phyloP scores from a whole-genome alignment of 2,113 vertebrate genomes.

The Sinocyclocheilus grahami region DNA sequence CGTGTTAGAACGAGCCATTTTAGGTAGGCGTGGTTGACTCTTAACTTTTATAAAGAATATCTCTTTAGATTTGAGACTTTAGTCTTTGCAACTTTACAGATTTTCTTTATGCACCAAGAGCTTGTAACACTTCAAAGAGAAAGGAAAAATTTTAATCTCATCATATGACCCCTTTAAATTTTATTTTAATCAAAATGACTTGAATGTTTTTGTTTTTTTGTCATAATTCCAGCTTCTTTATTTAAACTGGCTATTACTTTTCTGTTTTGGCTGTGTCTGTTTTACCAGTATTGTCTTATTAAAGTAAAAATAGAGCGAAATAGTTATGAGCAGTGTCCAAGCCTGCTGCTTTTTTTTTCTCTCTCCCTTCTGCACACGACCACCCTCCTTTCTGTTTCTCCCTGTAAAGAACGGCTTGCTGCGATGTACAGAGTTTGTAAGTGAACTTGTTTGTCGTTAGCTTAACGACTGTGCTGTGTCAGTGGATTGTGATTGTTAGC shows the following conservation, averaged over 20 bases:
- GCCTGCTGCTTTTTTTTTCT: slow-evolving; percentile 8
- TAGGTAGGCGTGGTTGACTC: too few species aligned
- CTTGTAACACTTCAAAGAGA: too few species aligned
- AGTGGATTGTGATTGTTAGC: slow-evolving; percentile 26
- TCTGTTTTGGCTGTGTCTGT: not conserved
- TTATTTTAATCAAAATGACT: too few species aligned
- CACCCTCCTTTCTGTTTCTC: slow-evolving; percentile 67
- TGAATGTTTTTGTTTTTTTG: not conserved
- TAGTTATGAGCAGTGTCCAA: not conserved
- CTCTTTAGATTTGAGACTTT: too few species aligned
- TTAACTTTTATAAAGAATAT: too few species aligned
- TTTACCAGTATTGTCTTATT: not conserved
- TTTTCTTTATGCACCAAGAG: too few species aligned
- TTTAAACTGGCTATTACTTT: not conserved
- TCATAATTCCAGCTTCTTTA: not conserved
- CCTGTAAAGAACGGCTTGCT: slow-evolving; percentile 78
- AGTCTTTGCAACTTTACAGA: too few species aligned
- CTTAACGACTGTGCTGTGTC: slow-evolving; percentile 50
- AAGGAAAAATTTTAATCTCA: too few species aligned
- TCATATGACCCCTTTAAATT: too few species aligned
- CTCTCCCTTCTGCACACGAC: slow-evolving; percentile 35
- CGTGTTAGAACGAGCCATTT: too few species aligned
- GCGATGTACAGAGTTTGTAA: slow-evolving; percentile 81
- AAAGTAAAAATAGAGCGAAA: not conserved
- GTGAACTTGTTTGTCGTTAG: slow-evolving; percentile 72